Percentiles rank a stretch among this genome's conserved stretches.
These are phyloP conservation scores for Morus bassanus DNA, from an alignment of 2,797 vertebrate species.

Conservation along the genomic window DNA sequence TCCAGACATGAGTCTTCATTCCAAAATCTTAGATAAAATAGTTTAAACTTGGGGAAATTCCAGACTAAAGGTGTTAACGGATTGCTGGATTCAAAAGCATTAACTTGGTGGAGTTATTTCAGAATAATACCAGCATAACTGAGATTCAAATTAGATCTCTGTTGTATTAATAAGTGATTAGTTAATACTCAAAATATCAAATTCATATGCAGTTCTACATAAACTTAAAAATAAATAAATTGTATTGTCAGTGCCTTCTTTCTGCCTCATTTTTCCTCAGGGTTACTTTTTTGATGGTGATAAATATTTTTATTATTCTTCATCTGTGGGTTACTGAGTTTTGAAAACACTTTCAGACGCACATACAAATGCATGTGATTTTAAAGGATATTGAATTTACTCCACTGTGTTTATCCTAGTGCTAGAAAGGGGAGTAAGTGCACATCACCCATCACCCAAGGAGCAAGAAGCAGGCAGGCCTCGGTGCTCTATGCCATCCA, in stretches of 20 bases:
- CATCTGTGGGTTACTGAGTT: neutral
- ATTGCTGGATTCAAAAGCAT: constrained; percentile 10
- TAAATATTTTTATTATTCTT: constrained; percentile 29
- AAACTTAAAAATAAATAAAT: neutral
- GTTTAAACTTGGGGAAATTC: constrained; percentile 11
- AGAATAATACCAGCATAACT: neutral
- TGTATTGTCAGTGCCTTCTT: neutral
- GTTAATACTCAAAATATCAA: neutral
- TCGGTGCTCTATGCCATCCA: neutral
- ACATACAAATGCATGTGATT: neutral
- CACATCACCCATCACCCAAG: neutral
- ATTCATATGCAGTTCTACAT: neutral
- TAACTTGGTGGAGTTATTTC: neutral
- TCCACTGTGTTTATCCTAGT: neutral
- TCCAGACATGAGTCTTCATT: neutral
- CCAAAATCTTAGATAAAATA: neutral
- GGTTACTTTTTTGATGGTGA: neutral
- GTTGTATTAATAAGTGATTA: neutral
- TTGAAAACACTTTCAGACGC: constrained; percentile 22
- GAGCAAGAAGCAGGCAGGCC: neutral
- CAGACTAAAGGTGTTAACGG: constrained; percentile 9
- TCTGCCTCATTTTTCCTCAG: neutral
- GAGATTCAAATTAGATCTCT: neutral
- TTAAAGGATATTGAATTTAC: neutral
- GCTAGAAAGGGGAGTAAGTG: neutral